A percentile compares a stretch with the other conserved stretches of the same genome.
These are phyloP conservation scores for Petrocephalus schoutedeni DNA, from an alignment of 2,797 vertebrate species.

Conservation along the genomic window DNA sequence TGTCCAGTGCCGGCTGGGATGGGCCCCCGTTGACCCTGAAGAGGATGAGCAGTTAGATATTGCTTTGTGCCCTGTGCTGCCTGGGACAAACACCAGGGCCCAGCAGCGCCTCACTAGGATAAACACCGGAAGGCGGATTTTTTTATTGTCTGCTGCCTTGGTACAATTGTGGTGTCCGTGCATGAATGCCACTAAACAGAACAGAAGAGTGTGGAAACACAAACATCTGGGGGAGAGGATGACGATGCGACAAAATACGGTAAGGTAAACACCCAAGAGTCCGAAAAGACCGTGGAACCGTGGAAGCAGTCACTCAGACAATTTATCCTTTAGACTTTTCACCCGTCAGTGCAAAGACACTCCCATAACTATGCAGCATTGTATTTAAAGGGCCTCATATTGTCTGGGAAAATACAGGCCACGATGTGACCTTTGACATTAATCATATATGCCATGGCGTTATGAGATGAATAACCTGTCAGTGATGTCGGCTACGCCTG, in stretches of 20 bases:
- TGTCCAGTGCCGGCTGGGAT: background rate
- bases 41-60: background rate
- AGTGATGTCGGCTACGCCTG: background rate
- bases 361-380: background rate
- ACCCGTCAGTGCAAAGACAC: background rate
- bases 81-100: background rate
- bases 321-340: conserved; percentile 3
- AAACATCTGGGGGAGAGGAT: background rate
- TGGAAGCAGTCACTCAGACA: background rate
- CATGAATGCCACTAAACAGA: background rate
- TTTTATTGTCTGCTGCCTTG: background rate
- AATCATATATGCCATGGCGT: background rate
- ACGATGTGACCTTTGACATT: conserved; percentile 9
- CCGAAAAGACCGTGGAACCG: background rate
- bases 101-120: background rate
- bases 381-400: background rate
- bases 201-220: background rate
- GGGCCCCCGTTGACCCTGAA: background rate
- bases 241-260: background rate
- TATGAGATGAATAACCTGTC: conserved; percentile 26
- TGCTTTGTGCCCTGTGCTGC: background rate
- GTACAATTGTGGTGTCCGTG: background rate
- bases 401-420: conserved; percentile 3
- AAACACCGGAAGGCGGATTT: background rate
- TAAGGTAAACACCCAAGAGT: background rate